These are phyloP conservation scores for Variabilichromis moorii DNA, from an alignment of 2,113 vertebrate species.

Conservation along the genomic window DNA sequence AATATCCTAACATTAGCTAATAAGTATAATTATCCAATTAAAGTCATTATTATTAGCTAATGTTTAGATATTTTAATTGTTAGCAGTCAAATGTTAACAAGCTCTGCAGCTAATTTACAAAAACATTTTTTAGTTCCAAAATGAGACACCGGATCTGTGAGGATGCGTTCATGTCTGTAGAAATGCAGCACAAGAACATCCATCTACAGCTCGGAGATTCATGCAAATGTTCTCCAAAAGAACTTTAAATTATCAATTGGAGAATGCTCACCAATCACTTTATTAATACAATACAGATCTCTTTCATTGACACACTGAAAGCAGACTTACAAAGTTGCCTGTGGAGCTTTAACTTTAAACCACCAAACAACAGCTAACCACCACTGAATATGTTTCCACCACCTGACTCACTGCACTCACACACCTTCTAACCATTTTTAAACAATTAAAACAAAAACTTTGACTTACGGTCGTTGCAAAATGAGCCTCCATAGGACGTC, in stretches of 20 bases:
- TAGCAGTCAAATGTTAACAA: not conserved
- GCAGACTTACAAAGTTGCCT: not conserved
- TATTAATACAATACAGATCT: not conserved
- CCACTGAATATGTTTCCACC: not conserved
- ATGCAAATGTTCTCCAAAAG: not conserved
- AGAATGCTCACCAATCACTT: not conserved
- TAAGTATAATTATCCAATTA: not conserved
- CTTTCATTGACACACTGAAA: not conserved
- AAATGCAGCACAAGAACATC: not conserved
- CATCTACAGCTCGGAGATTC: not conserved
- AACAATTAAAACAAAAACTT: not conserved
- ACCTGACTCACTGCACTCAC: not conserved
- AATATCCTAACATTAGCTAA: not conserved
- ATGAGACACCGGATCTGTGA: not conserved
- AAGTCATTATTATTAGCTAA: not conserved
- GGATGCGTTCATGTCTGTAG: not conserved
- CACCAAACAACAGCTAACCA: not conserved
- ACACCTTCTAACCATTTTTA: not conserved
- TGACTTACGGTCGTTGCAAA: constrained; percentile 74
- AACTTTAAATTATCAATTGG: not conserved
- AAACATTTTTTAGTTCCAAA: not conserved
- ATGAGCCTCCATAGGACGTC: constrained; percentile 80
- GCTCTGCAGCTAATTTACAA: not conserved
- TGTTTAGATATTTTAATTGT: not conserved
- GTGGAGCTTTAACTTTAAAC: not conserved